Evolutionary conservation across 2,797 vertebrate genomes (phyloP).

Genomic region (Platalea minor): DNA sequence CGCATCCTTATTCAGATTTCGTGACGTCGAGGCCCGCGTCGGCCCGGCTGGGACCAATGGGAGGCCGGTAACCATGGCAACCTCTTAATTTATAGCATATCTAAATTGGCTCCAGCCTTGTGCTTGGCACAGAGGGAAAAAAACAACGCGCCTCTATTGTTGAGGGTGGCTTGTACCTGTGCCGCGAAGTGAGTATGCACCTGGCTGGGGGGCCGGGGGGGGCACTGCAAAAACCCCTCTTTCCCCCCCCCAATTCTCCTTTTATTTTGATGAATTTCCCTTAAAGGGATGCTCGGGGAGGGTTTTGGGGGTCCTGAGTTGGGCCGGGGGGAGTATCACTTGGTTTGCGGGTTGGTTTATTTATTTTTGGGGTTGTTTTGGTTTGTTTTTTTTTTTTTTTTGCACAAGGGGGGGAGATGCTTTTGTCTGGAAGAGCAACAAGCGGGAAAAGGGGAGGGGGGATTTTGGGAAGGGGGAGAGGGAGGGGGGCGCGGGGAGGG

Average conservation of each 20-base stretch:
- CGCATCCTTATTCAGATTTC: conserved; percentile 94
- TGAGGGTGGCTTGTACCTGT: conserved; percentile 75
- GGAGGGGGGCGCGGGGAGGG: background rate
- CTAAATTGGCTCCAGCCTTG: conserved; percentile 80
- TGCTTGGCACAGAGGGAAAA: conserved; percentile 78
- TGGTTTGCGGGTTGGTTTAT: background rate
- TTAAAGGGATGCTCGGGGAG: background rate
- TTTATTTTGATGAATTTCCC: too few species aligned
- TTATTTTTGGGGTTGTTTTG: background rate
- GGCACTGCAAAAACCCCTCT: background rate
- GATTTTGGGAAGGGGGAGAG: background rate
- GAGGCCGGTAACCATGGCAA: conserved; percentile 84
- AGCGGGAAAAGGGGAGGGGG: background rate
- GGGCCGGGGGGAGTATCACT: background rate
- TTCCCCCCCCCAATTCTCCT: fast-evolving
- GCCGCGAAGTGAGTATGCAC: conserved; percentile 73
- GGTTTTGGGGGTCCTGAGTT: background rate
- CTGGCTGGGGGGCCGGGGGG: conserved; percentile 24
- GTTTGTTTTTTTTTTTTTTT: background rate
- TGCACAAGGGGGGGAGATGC: background rate
- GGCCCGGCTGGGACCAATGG: conserved; percentile 82
- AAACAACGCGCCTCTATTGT: conserved; percentile 77
- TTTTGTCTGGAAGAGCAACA: background rate
- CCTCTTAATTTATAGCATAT: conserved; percentile 90
- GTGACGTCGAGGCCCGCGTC: conserved; percentile 84